phyloP scores from a whole-genome alignment of 1,140 invertebrate genomes.

The Apocrypta bakeri region DNA sequence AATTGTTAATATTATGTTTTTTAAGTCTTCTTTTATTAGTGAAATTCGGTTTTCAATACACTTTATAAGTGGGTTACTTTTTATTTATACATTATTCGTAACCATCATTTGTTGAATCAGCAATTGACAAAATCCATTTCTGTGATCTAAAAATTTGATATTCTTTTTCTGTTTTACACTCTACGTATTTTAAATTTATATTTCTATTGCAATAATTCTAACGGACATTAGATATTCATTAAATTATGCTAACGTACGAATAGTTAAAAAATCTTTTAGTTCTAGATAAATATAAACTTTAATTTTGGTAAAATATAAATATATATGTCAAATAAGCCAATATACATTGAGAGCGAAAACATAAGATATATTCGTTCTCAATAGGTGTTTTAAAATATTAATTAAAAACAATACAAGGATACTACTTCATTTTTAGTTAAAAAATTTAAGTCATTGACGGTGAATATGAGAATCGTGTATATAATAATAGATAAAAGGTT shows the following conservation, averaged over 20 bases:
- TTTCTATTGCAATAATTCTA: not conserved
- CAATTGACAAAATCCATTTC: not conserved
- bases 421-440: too few species aligned
- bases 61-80: not conserved
- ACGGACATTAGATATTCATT: not conserved
- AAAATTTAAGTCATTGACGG: not conserved
- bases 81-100: not conserved
- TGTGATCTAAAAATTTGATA: conserved; percentile 2
- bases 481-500: not conserved
- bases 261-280: not conserved
- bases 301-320: too few species aligned
- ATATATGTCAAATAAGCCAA: too few species aligned
- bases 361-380: too few species aligned
- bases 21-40: not conserved
- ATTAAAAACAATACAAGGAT: too few species aligned
- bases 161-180: not conserved
- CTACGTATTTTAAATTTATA: not conserved
- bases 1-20: not conserved
- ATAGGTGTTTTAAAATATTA: too few species aligned
- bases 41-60: not conserved
- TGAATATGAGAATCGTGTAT: not conserved
- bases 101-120: not conserved
- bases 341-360: too few species aligned
- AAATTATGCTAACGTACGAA: not conserved
- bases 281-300: not conserved